Base-by-base conservation (phyloP, 2,888 invertebrate species). In the Tholera decimalis region DNA sequence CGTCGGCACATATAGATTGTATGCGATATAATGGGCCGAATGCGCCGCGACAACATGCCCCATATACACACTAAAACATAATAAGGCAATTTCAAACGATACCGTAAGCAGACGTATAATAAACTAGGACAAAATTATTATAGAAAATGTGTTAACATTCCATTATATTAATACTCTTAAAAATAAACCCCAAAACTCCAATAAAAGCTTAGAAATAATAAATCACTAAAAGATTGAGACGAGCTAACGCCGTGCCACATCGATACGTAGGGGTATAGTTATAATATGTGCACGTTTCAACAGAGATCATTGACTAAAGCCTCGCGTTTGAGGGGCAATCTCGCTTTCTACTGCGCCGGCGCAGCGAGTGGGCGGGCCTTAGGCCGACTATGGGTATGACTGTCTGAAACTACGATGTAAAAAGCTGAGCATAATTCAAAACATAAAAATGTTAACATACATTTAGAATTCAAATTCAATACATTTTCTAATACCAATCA, bases 81-180 rank as follows among this genome's bases (percentile, higher is more conserved):
- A 78, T 80, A 89, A 89, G 88, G 87, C 88, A 88, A 89, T 85
- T 84, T 83, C 78, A 84, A 83, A 83, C 74, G 74, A 82, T 83
- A 85, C 80, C 80, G 82, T 82, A 88, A 89, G 88, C 87, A 82
- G 82, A 81, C 81, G 72, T 78, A 69, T 60, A 44, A 81, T 82
- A 79, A 77, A 83, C 77, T 76, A 83, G 73, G 73, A 85, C 82
- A 84, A 81, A 84, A 79, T 82, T 75, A 73, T 80, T 80, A 77
- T 84, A 83, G 66, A 83, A 82, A 85, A 85, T 85, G 85, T 84
- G 85, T 88, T 89, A 92, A 93, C 93, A 92, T 91, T 92, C 91
- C 92, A 91, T 65, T 73, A 88, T 83, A 86, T 91, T 80, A 79
- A 88, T 89, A 89, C 82, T 83, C 88, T 89, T 90, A 92, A 86